phyloP scores from a whole-genome alignment of 2,888 invertebrate genomes.

The Cryptocephalus moraei region DNA sequence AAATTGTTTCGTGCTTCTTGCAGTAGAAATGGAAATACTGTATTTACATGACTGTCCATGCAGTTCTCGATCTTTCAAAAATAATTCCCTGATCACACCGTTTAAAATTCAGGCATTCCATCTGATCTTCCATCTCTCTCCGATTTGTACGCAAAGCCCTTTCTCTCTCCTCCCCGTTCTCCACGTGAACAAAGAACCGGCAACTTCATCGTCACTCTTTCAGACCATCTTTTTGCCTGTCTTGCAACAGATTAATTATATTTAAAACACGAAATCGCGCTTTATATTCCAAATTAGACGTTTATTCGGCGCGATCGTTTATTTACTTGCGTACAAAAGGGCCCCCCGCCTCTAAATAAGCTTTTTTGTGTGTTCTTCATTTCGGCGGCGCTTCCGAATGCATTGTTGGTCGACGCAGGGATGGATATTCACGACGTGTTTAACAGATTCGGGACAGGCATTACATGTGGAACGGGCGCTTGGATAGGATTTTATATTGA shows the following conservation, averaged over 20 bases:
- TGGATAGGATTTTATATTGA: too few species aligned
- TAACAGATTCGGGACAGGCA: slow-evolving; percentile 1
- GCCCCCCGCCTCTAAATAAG: not conserved
- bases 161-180: too few species aligned
- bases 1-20: too few species aligned
- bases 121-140: too few species aligned
- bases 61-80: too few species aligned
- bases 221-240: slow-evolving; percentile 23
- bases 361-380: too few species aligned
- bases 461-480: slow-evolving; percentile 7
- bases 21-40: too few species aligned
- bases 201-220: slow-evolving; percentile 26
- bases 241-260: slow-evolving; percentile 26
- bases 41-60: too few species aligned
- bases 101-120: too few species aligned
- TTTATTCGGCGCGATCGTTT: slow-evolving; percentile 31
- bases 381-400: too few species aligned
- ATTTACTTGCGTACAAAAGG: slow-evolving; percentile 1
- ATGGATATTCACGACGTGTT: slow-evolving; percentile 5
- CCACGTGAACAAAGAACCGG: slow-evolving; percentile 20
- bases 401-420: not conserved
- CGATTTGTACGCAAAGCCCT: too few species aligned
- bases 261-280: slow-evolving; percentile 18
- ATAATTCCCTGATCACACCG: too few species aligned
- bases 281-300: slow-evolving; percentile 28